Evolutionary conservation across 2,113 vertebrate genomes (phyloP), one percentile per base, ranked within the genome.

Genomic region (Dipodomys spectabilis): DNA sequence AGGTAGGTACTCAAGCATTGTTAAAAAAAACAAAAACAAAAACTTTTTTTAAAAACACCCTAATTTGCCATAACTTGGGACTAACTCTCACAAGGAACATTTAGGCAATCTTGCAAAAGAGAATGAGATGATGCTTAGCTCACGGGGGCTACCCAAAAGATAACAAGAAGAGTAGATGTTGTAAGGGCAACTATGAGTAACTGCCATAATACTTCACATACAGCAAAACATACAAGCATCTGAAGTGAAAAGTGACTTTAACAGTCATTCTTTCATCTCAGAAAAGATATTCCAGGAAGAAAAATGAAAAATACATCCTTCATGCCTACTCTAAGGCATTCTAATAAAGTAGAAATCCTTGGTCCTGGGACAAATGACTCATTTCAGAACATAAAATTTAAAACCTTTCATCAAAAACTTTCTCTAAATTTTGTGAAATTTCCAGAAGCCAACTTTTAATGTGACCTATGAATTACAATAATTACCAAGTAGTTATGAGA

Each of bases 301-400:
- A 92, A 95, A 93, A 79, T 49, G 25, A 92, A 73, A 19, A 30
- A 74, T 85, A 62, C 75, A 65, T 28, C 3, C 67, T 74, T n/a
- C 32, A 82, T 86, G 28, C 23, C 67, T 81, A 83, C 1, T 83
- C 25, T 91, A 94, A 87, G 49, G 25, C 53, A 83, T 74, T 67
- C 69, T 88, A 72, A 93, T 49, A 88, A 95, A 94, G 84, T 94
- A 72, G 7, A 93, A 93, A 71, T 32, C 22, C 8, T 6, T 79
- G 73, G 68, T 87, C 78, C 84, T 32, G 22, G 35, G 23, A 91
- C 13, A 88, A 96, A 95, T 91, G 32, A 92, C 57, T 75, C 53
- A 95, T 22, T 69, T 94, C 39, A 92, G 39, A 85, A 95, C 28
- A 95, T 35, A 69, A 96, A 95, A 96, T 87, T 22, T 67, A 44